These are phyloP conservation scores for Momotus momota DNA, from an alignment of 2,797 vertebrate species.

Conservation along the genomic window DNA sequence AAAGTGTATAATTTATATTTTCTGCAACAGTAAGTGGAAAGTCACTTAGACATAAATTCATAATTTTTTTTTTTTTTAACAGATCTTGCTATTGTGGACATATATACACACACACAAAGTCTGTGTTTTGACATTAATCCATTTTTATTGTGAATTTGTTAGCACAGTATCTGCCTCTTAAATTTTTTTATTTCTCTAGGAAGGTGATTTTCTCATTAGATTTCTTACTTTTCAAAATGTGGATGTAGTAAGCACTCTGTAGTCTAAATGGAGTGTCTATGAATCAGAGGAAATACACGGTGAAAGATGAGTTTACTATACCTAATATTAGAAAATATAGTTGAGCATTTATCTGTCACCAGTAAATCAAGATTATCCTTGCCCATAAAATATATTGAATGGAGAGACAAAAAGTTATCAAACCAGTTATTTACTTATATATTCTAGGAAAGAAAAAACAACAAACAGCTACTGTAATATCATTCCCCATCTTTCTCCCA, in stretches of 20 bases:
- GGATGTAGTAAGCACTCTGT: neutral
- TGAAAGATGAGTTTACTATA: neutral
- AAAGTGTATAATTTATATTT: conserved; percentile 78
- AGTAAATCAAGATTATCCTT: neutral
- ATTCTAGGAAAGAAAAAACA: neutral
- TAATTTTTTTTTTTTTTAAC: neutral
- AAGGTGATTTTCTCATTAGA: neutral
- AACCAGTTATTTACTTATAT: neutral
- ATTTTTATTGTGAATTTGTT: conserved; percentile 15
- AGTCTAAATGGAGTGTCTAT: neutral
- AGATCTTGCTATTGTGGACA: conserved; percentile 40
- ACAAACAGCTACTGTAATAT: neutral
- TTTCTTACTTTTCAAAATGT: neutral
- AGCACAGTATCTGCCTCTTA: neutral
- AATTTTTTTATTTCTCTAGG: neutral
- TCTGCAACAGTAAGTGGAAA: conserved; percentile 62
- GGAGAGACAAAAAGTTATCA: neutral
- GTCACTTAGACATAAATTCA: conserved; percentile 35
- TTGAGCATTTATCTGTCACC: neutral
- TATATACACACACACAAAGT: neutral
- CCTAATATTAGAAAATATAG: neutral
- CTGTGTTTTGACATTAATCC: conserved; percentile 33
- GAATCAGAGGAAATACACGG: neutral
- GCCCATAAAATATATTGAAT: rapidly evolving
- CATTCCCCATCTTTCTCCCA: neutral